These are phyloP conservation scores for Pediacus dermestoides DNA, from an alignment of 2,888 invertebrate species.

Conservation along the genomic window DNA sequence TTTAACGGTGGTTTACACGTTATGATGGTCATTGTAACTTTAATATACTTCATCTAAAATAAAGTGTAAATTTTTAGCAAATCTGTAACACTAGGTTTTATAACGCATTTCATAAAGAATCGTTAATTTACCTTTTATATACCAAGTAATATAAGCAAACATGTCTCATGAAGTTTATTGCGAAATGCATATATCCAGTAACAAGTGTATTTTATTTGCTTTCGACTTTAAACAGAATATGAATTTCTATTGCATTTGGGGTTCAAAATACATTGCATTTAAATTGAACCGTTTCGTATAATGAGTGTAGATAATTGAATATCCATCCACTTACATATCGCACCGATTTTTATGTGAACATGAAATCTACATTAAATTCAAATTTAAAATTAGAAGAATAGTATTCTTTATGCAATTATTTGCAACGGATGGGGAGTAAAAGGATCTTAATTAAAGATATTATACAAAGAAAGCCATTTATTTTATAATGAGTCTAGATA, in stretches of 20 bases:
- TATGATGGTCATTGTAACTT: too few relatives aligned
- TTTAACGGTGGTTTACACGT: too few relatives aligned
- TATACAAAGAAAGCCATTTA: conserved; percentile 12
- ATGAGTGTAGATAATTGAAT: too few relatives aligned
- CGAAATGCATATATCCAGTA: conserved; percentile 26
- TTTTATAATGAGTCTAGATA: conserved; percentile 4
- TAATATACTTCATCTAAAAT: too few relatives aligned
- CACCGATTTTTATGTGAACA: neutral
- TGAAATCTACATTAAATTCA: neutral
- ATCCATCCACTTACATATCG: too few relatives aligned
- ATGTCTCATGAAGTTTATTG: conserved; percentile 26
- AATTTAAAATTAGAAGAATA: neutral
- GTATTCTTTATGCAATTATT: conserved; percentile 1
- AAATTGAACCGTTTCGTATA: too few relatives aligned
- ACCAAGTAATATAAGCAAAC: conserved; percentile 23
- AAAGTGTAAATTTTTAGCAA: too few relatives aligned
- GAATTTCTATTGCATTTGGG: conserved; percentile 27
- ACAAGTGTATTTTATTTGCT: conserved; percentile 31
- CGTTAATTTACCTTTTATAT: conserved; percentile 10
- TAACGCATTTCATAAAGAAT: neutral
- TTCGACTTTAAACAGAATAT: conserved; percentile 30
- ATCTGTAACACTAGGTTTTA: too few relatives aligned
- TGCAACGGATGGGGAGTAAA: conserved; percentile 1
- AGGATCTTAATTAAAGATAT: conserved; percentile 8
- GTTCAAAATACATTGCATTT: conserved; percentile 10